Evolutionary conservation across 1,140 invertebrate genomes (phyloP).

Genomic region (Matsumurasca onukii): DNA sequence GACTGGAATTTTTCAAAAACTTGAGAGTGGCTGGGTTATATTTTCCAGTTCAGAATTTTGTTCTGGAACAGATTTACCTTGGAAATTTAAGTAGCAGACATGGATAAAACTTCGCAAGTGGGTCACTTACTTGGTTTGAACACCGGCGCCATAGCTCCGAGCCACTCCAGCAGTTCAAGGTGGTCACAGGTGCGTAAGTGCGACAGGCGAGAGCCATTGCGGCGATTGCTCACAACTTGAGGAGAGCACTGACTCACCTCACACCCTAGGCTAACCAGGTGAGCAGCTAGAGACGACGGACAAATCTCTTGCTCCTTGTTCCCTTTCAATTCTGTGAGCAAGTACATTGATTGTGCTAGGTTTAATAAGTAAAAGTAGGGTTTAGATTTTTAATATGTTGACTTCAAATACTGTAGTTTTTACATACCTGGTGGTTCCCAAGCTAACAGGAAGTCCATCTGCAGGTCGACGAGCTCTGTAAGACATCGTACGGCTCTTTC

Average conservation of each 20-base stretch:
- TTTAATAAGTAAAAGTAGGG: too few species aligned
- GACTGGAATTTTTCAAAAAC: too few species aligned
- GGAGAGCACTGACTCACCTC: slow-evolving; percentile 50
- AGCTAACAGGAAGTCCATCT: slow-evolving; percentile 52
- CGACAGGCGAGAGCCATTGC: slow-evolving; percentile 50
- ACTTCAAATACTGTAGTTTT: too few species aligned
- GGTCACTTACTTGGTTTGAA: too few species aligned
- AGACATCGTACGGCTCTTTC: slow-evolving; percentile 47
- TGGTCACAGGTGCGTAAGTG: slow-evolving; percentile 38
- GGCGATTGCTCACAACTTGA: slow-evolving; percentile 42
- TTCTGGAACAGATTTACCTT: too few species aligned
- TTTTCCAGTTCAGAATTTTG: too few species aligned
- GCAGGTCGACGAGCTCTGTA: slow-evolving; percentile 48
- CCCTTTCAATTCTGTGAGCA: too few species aligned
- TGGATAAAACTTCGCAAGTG: too few species aligned
- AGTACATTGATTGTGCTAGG: too few species aligned
- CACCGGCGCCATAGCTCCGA: slow-evolving; percentile 53
- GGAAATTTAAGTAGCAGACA: too few species aligned
- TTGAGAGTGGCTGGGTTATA: too few species aligned
- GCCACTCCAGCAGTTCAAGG: slow-evolving; percentile 54
- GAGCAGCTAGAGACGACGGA: slow-evolving; percentile 60
- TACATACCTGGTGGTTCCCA: slow-evolving; percentile 56
- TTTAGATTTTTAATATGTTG: too few species aligned
- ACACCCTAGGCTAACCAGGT: slow-evolving; percentile 53
- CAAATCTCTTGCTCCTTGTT: slow-evolving; percentile 50